phyloP scores from a whole-genome alignment of 2,888 invertebrate species.

The Liopterus haemorrhoidalis region DNA sequence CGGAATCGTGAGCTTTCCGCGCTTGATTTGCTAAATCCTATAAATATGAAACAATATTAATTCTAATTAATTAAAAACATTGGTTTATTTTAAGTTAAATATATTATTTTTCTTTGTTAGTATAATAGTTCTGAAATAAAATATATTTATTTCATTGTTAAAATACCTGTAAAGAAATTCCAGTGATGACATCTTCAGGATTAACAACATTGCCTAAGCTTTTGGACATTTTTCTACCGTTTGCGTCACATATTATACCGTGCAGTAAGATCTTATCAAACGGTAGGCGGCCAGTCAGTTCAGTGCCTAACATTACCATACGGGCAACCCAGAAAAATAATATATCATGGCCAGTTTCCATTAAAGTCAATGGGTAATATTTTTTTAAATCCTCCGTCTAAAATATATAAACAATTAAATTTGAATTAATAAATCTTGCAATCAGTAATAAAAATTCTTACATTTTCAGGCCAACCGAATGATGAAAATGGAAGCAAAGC shows the following conservation, averaged over 20 bases:
- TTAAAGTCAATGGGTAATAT: constrained; percentile 77
- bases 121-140: neutral
- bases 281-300: constrained; percentile 83
- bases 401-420: constrained; percentile 28
- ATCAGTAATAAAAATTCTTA: constrained; percentile 20
- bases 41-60: constrained; percentile 10
- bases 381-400: constrained; percentile 51
- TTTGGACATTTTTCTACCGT: constrained; percentile 99
- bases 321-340: constrained; percentile 99
- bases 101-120: neutral
- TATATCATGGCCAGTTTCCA: constrained; percentile 98
- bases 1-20: constrained; percentile 34
- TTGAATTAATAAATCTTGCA: constrained; percentile 2
- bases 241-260: constrained; percentile 95
- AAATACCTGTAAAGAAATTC: constrained; percentile 69
- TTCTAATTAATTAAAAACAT: too few relatives aligned
- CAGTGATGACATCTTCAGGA: constrained; percentile 90
- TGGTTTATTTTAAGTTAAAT: neutral
- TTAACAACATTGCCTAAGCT: constrained; percentile 97
- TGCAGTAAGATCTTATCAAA: constrained; percentile 92
- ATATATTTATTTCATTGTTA: constrained; percentile 1
- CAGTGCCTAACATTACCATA: constrained; percentile 96
- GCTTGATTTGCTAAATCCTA: constrained; percentile 39
- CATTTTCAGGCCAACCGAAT: constrained; percentile 92
- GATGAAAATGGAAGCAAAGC: constrained; percentile 94